Conservation (phyloP, 2,113 vertebrate genomes). For the Phaethon lepturus region DNA sequence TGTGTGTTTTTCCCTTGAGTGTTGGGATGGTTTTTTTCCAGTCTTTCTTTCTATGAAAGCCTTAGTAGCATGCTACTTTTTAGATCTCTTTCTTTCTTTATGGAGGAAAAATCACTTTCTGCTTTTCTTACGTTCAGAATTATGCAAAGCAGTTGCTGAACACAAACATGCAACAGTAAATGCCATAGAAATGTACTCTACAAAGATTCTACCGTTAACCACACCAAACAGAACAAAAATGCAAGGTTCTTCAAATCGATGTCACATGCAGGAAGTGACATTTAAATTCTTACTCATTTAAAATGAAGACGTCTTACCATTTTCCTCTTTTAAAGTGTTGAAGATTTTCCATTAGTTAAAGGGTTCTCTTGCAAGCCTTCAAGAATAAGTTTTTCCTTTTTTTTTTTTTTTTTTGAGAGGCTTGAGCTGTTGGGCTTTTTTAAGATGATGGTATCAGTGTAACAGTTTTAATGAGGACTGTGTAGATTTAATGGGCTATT, state of each 20-base stretch:
- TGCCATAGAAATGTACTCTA: slow-evolving; percentile 24
- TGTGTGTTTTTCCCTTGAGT: not conserved
- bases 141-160: slow-evolving; percentile 23
- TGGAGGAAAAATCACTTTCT: not conserved
- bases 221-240: slow-evolving; percentile 65
- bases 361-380: slow-evolving; percentile 12
- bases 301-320: slow-evolving; percentile 38
- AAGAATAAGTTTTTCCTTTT: slow-evolving; percentile 17
- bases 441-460: not conserved
- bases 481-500: not conserved
- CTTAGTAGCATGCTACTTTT: not conserved
- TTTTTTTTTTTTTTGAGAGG: not conserved
- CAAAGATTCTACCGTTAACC: slow-evolving; percentile 48
- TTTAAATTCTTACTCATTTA: slow-evolving; percentile 56
- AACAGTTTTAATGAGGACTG: not conserved
- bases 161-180: slow-evolving; percentile 23
- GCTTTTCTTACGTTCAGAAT: slow-evolving; percentile 28
- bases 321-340: slow-evolving; percentile 36
- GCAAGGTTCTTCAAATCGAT: slow-evolving; percentile 37
- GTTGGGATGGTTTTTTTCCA: not conserved
- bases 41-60: not conserved
- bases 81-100: not conserved
- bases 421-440: not conserved
- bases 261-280: slow-evolving; percentile 65
- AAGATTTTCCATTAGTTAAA: slow-evolving; percentile 52